Evolutionary conservation across 2,113 vertebrate genomes (phyloP).

Genomic region (Poeciliopsis prolifica): DNA sequence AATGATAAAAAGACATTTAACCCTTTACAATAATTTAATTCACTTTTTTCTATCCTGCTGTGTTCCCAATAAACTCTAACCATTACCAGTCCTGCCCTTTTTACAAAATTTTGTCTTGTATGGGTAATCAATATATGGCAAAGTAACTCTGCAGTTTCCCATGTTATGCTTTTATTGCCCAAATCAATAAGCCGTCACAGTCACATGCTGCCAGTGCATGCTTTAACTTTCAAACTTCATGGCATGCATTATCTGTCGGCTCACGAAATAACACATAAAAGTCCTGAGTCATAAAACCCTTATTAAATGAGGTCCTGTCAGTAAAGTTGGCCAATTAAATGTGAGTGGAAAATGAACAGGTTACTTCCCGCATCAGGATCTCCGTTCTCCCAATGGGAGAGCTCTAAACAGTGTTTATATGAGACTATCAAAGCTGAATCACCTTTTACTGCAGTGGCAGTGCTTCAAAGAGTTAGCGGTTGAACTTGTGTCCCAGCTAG

Average conservation of each 20-base stretch:
- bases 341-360: constrained; percentile 52
- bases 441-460: constrained; percentile 51
- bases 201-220: constrained; percentile 50
- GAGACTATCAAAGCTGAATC: constrained; percentile 53
- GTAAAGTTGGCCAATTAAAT: constrained; percentile 63
- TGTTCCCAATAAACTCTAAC: constrained; percentile 15
- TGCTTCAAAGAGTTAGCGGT: constrained; percentile 59
- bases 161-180: constrained; percentile 33
- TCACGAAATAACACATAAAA: constrained; percentile 70
- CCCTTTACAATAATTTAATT: neutral
- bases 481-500: constrained; percentile 36
- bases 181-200: constrained; percentile 53
- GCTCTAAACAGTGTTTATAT: constrained; percentile 47
- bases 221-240: constrained; percentile 42
- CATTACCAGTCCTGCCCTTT: constrained; percentile 3
- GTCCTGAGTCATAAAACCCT: constrained; percentile 51
- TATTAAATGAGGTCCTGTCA: constrained; percentile 62
- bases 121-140: neutral
- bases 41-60: neutral
- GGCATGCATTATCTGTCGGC: constrained; percentile 39
- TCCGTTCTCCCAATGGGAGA: constrained; percentile 42
- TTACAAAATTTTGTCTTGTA: neutral
- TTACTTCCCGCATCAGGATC: constrained; percentile 55
- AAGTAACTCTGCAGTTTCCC: constrained; percentile 23
- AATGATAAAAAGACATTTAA: neutral